Base-by-base conservation (phyloP, 2,797 vertebrate species). In the Lophotriccus pileatus region DNA sequence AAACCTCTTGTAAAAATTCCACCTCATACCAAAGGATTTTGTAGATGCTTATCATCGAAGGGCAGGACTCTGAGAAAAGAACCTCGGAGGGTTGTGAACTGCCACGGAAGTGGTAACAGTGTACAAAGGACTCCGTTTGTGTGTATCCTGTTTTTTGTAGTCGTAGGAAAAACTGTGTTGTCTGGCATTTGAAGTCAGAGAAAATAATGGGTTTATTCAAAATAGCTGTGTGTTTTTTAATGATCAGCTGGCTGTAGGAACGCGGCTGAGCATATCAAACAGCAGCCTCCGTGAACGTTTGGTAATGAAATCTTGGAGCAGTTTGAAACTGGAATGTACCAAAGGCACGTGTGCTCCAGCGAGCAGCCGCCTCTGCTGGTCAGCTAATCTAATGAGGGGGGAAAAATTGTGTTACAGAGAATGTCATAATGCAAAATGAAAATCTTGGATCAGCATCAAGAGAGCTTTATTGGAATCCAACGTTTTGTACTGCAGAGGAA, bases 371-470 rank as follows among this genome's bases (percentile, higher is more conserved):
- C 73, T 86, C 84, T 92, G 39, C 41, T 76, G 39, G 49, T 76
- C 73, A 68, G 46, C 50, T 72, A 70, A 78, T 68, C 80, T 80
- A 84, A 55, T 53, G 73, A 88, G 19, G 63, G 63, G 59, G 64
- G 22, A 44, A 95, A 96, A 93, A 85, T 50, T 55, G 69, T 80
- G 77, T 81, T 92, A 80, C 84, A 64, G 36, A 93, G 90, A 93
- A 85, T 87, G 96, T 96, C 96, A 91, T 78, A 89, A 92, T 93
- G 74, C 86, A 87, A 94, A 89, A 94, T 82, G 68, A 58, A 94
- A 95, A 95, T 94, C 83, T 94, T 95, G 85, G n/a, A 89, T 95
- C 91, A 89, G 82, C 76, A 69, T 92, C 64, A 62, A 94, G 93
- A 95, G 89, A 90, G 64, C 83, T 95, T 89, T 91, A 73, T 81